Percentiles rank a stretch among this genome's conserved stretches.
Conservation (phyloP, 2,113 vertebrate species). For the Mionectes macconnelli region DNA sequence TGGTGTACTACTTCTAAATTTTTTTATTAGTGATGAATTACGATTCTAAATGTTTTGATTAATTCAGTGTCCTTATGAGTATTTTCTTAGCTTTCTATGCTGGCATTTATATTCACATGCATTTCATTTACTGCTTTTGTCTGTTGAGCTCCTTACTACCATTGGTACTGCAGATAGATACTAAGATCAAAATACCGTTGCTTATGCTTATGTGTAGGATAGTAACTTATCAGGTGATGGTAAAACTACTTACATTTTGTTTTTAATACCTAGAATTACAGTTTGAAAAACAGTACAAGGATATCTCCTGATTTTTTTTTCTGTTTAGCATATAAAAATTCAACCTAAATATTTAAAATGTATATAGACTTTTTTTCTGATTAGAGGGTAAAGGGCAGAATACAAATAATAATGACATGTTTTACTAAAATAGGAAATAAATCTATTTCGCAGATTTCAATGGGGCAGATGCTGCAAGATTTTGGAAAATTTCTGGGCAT, state of each 20-base stretch:
- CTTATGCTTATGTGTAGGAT: background rate
- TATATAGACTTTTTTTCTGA: background rate
- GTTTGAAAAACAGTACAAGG: background rate
- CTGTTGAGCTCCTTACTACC: background rate
- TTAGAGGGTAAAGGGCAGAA: background rate
- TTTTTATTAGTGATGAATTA: background rate
- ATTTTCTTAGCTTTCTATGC: background rate
- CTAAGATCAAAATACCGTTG: background rate
- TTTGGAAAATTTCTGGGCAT: conserved; percentile 98
- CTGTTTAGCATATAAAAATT: background rate
- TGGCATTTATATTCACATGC: background rate
- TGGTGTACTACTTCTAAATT: background rate
- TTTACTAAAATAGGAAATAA: conserved; percentile 14
- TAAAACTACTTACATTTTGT: background rate
- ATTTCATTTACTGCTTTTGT: background rate
- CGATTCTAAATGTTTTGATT: background rate
- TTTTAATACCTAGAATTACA: background rate
- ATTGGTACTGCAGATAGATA: background rate
- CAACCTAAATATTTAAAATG: background rate
- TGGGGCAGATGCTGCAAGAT: conserved; percentile 99
- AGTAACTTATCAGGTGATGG: background rate
- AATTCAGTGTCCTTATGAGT: background rate
- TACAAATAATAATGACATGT: background rate
- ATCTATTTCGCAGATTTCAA: conserved; percentile 86
- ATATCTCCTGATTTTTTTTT: background rate